Percentiles rank a stretch among this genome's conserved stretches.
These are phyloP conservation scores for Aphelocoma californica DNA, from an alignment of 2,797 vertebrate species.

Conservation along the genomic window DNA sequence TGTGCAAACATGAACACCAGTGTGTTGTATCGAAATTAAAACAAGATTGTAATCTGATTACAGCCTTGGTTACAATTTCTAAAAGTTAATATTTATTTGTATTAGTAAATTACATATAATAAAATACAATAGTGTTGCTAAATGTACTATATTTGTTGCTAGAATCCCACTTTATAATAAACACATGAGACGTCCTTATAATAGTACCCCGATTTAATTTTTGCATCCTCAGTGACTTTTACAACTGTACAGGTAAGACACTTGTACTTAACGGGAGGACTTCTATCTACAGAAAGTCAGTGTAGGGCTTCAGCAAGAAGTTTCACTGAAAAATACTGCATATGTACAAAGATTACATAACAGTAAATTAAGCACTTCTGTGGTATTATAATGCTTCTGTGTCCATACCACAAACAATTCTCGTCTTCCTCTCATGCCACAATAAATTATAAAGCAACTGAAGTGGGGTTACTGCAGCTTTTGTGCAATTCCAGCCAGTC, in stretches of 20 bases:
- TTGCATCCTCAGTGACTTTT: constrained; percentile 69
- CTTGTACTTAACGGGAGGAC: constrained; percentile 81
- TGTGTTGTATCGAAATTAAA: constrained; percentile 87
- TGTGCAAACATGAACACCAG: constrained; percentile 96
- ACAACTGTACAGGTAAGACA: constrained; percentile 81
- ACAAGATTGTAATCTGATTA: constrained; percentile 82
- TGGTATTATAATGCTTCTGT: constrained; percentile 77
- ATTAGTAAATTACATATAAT: constrained; percentile 82
- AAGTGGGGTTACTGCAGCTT: constrained; percentile 59
- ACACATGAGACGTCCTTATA: constrained; percentile 75
- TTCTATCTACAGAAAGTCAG: constrained; percentile 86
- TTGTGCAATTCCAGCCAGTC: constrained; percentile 74
- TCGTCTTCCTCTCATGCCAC: constrained; percentile 77
- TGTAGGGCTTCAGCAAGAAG: constrained; percentile 76
- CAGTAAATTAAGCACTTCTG: constrained; percentile 88
- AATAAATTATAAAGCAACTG: constrained; percentile 85
- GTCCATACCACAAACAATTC: constrained; percentile 77
- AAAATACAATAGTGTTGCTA: constrained; percentile 84
- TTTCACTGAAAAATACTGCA: constrained; percentile 85
- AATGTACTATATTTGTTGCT: constrained; percentile 72
- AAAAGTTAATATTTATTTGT: constrained; percentile 80
- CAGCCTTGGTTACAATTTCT: constrained; percentile 78
- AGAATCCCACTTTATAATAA: constrained; percentile 75
- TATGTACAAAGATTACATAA: constrained; percentile 97
- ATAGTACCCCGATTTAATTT: constrained; percentile 74